phyloP scores from a whole-genome alignment of 30 jellyfish, hydroid and myxozoan genomes.

The Clytia hemisphaerica region DNA sequence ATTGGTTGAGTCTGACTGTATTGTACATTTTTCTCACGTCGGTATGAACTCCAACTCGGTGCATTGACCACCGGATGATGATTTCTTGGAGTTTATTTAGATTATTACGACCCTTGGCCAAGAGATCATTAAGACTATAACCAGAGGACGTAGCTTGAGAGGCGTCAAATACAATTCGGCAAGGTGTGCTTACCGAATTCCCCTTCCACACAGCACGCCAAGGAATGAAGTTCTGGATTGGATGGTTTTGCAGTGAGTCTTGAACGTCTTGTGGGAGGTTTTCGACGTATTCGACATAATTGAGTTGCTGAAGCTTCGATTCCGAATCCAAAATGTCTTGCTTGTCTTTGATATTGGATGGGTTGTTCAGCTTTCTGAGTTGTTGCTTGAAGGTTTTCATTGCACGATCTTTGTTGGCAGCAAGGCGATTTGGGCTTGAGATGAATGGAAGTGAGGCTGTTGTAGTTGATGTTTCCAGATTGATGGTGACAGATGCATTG shows the following conservation, averaged over 20 bases:
- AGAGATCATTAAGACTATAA: not conserved
- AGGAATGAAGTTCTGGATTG: not conserved
- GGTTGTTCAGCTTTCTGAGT: no score
- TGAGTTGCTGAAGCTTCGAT: not conserved
- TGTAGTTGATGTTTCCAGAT: not conserved
- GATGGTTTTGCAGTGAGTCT: no score
- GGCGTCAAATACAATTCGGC: not conserved
- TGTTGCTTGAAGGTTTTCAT: no score
- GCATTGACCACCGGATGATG: constrained; percentile 10
- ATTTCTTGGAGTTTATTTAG: constrained; percentile 12
- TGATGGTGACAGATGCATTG: not conserved
- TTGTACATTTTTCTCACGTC: constrained; percentile 12
- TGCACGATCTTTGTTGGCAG: no score
- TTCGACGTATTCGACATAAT: not conserved
- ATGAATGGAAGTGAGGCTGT: not conserved
- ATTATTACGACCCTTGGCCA: constrained; percentile 1
- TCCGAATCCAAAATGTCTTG: not conserved
- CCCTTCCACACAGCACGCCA: constrained; percentile 8
- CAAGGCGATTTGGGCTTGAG: not conserved
- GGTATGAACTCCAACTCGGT: not conserved
- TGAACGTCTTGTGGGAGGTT: not conserved
- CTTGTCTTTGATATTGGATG: not conserved
- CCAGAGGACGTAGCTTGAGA: not conserved
- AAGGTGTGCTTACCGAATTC: not conserved
- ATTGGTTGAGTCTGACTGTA: not conserved